These are phyloP conservation scores for Taxidea taxus DNA, from an alignment of 2,113 vertebrate species.

Conservation along the genomic window DNA sequence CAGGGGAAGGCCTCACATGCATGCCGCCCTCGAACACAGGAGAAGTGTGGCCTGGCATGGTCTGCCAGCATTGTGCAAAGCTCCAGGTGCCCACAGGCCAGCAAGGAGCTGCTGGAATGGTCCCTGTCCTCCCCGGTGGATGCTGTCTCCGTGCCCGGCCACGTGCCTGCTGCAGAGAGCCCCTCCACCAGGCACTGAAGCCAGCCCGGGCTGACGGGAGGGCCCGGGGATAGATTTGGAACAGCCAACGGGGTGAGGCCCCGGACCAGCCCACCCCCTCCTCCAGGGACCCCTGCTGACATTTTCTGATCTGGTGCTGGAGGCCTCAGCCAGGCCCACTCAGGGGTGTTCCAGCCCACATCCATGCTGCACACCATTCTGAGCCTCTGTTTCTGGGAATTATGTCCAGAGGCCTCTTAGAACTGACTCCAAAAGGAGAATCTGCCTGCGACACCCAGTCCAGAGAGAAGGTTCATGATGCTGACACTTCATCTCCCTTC, in stretches of 20 bases:
- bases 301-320: rapidly evolving
- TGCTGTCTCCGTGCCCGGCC: rapidly evolving
- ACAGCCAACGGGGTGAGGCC: rapidly evolving
- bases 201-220: rapidly evolving
- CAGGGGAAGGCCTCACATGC: rapidly evolving
- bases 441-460: too few species aligned
- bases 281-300: too few species aligned
- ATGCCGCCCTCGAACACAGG: rapidly evolving
- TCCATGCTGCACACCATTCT: rapidly evolving
- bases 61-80: rapidly evolving
- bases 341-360: neutral
- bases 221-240: neutral
- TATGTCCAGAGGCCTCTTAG: neutral
- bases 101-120: rapidly evolving
- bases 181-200: rapidly evolving
- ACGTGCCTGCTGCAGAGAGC: rapidly evolving
- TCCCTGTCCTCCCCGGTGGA: rapidly evolving
- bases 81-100: too few species aligned
- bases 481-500: rapidly evolving
- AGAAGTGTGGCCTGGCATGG: neutral
- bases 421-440: neutral
- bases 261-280: rapidly evolving
- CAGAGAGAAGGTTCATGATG: rapidly evolving
- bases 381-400: neutral
- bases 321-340: neutral